Evolutionary conservation across 35 echinoderm and acorn worm genomes (phyloP), one percentile per base, ranked within the genome.

Genomic region (Nesometra sesokonis): DNA sequence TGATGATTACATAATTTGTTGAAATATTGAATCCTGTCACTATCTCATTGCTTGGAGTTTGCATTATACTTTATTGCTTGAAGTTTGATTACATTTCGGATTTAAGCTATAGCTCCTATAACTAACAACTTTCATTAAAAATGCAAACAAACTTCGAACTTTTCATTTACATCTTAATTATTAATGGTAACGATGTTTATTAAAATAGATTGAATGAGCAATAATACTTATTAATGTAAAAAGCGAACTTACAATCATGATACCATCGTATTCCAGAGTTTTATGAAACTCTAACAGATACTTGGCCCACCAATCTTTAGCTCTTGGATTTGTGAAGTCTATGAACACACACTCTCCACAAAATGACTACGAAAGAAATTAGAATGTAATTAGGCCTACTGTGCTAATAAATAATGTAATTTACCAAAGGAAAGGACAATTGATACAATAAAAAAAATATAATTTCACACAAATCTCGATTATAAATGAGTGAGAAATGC

Each of bases 191-290:
- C 13, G 52, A 15, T 15, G n/a, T 15, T n/a, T 13, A 13, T n/a
- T n/a, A 15, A 67, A 67, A 15, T 15, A 15, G 52, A n/a, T 15
- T 15, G n/a, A 15, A 67, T 15, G n/a, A 13, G n/a, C 52, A 15
- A 67, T 15, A 67, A 67, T 67, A 67, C n/a, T 67, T 13, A 15
- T 13, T n/a, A 15, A 15, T 67, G n/a, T n/a, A n/a, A n/a, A n/a
- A n/a, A n/a, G n/a, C n/a, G n/a, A n/a, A 90, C 88, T 94, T 82
- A 94, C 92, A 13, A 94, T 84, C 33, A 94, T 90, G 13, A 94
- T 86, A 37, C 92, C 92, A 76, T 94, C 88, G 81, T 90, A 94
- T 0, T 85, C 78, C 23, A 94, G 52, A 31, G 84, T 11, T 17
- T 88, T 36, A 79, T 90, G 92, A 23, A 94, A 39, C 0, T 40